These are phyloP conservation scores for Tetrax tetrax DNA, from an alignment of 2,113 vertebrate genomes.

Conservation along the genomic window DNA sequence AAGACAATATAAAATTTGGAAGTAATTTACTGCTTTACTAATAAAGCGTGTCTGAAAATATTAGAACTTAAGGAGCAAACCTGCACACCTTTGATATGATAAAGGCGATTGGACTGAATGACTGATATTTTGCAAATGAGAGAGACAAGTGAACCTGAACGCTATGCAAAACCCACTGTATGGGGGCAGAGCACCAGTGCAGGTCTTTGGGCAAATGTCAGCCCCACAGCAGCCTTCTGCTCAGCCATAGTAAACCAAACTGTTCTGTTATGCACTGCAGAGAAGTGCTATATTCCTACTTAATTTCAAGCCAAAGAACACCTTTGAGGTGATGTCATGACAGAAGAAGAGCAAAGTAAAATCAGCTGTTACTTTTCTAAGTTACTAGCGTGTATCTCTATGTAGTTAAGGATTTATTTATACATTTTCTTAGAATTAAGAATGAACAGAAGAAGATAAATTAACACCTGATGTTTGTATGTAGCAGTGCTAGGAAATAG, in stretches of 20 bases:
- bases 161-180: not conserved
- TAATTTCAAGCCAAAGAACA: not conserved
- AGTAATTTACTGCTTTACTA: not conserved
- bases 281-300: not conserved
- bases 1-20: not conserved
- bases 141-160: not conserved
- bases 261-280: not conserved
- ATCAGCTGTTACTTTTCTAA: not conserved
- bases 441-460: not conserved
- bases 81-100: not conserved
- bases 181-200: not conserved
- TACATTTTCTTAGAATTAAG: not conserved
- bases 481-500: not conserved
- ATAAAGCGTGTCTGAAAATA: not conserved
- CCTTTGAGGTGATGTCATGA: not conserved
- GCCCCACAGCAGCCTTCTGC: not conserved
- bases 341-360: not conserved
- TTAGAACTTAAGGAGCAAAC: not conserved
- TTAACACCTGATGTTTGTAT: not conserved
- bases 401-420: not conserved
- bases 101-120: not conserved
- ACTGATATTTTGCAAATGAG: not conserved
- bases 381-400: not conserved
- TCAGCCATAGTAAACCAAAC: not conserved
- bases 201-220: not conserved